These are phyloP conservation scores for Ceratina calcarata DNA, from an alignment of 1,140 invertebrate genomes.

Conservation along the genomic window DNA sequence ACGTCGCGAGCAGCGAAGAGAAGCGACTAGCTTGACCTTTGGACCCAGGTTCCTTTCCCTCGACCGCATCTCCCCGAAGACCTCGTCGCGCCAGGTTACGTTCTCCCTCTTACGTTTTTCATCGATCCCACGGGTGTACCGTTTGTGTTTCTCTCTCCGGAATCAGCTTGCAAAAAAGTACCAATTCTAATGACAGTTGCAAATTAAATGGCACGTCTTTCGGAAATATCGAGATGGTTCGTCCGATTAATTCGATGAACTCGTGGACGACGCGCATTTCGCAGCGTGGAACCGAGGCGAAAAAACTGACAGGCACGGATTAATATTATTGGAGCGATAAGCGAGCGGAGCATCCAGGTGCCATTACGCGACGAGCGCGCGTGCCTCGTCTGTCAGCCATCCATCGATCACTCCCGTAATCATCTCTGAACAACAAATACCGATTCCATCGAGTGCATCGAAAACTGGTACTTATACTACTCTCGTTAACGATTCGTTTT, in stretches of 20 bases:
- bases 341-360: no score
- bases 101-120: conserved; percentile 45
- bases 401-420: not conserved
- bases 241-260: conserved; percentile 8
- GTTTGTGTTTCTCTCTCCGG: no score
- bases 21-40: conserved; percentile 54
- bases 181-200: not conserved
- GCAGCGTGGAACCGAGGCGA: not conserved
- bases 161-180: not conserved
- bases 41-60: conserved; percentile 38
- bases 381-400: not conserved
- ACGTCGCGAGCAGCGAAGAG: conserved; percentile 33
- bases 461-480: not conserved
- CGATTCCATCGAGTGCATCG: not conserved
- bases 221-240: not conserved
- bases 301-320: conserved; percentile 2
- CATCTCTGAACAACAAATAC: not conserved
- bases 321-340: not conserved
- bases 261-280: not conserved
- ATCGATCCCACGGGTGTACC: conserved; percentile 49
- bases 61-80: conserved; percentile 1
- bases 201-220: not conserved
- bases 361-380: not conserved
- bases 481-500: no score
- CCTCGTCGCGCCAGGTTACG: conserved; percentile 35